Evolutionary conservation across 2,797 vertebrate species (phyloP).

Genomic region (Crocodylus rhombifer): DNA sequence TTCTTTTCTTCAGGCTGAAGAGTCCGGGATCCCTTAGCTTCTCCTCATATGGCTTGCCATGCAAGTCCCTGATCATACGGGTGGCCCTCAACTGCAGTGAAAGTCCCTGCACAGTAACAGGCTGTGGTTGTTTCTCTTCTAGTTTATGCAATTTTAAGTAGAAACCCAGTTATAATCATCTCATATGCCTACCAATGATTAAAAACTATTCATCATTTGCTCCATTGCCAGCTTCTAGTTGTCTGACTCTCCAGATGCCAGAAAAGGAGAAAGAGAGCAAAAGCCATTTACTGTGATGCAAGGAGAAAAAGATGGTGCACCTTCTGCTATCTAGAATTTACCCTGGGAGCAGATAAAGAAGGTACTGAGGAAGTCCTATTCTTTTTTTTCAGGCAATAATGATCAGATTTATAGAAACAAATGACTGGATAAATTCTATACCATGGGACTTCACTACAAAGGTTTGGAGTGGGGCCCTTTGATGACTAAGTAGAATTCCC

Average conservation of each 20-base stretch:
- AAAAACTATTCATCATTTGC: background rate
- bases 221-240: conserved; percentile 43
- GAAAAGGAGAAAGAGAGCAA: background rate
- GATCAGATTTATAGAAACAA: background rate
- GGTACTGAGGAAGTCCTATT: background rate
- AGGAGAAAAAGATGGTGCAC: conserved; percentile 47
- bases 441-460: background rate
- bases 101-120: background rate
- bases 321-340: conserved; percentile 43
- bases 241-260: conserved; percentile 24
- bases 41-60: too few relatives aligned
- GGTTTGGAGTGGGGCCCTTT: background rate
- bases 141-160: conserved; percentile 4
- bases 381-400: background rate
- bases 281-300: conserved; percentile 62
- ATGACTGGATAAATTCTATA: background rate
- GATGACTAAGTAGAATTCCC: background rate
- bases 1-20: too few relatives aligned
- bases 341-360: background rate
- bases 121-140: background rate
- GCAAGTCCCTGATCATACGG: too few relatives aligned
- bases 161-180: background rate
- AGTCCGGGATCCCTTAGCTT: too few relatives aligned
- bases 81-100: background rate
- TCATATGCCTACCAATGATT: conserved; percentile 9